Base-by-base conservation (phyloP, 2,888 invertebrate species). In the Dyspetes luteomarginatus region DNA sequence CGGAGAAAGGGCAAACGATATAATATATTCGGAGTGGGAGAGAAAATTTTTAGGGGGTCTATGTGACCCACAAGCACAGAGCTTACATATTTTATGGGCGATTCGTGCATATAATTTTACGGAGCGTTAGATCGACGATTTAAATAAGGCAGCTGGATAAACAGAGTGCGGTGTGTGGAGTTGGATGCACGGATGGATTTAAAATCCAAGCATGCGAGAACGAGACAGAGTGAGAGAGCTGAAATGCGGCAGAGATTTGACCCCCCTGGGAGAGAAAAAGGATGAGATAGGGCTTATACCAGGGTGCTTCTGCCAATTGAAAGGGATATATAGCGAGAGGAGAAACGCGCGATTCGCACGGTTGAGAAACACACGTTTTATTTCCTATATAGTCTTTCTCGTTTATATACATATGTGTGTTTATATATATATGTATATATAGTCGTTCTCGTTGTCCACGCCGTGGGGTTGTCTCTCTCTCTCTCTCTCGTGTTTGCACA, bases 61-160 rank as follows among this genome's bases (percentile, higher is more conserved):
- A 41, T 19, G 50, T 48, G 48, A 68, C 28, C 1, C 7, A 36
- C 19, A 52, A 67, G 56, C 52, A 26, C 71, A 43, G 75, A 74
- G 86, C 87, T 88, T 90, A 90, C 90, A 91, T 91, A 91, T 91
- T 92, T 91, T 89, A 91, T 90, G 80, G 86, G 88, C 87, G 88
- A 91, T 88, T 90, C 90, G 90, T 91, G 91, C 91, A 92, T 91
- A 92, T 91, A 90, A 92, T 91, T 92, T 92, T 89, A 91, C 90
- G 92, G 88, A 87, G 88, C 90, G 90, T 92, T 92, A 91, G 89
- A 90, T 87, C 82, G 89, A 88, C 89, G 75, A 91, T 91, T 91
- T 89, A 91, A 92, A 91, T 89, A 87, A 85, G 89, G 87, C 91
- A 91, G 91, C 92, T 91, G 92, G 91, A 90, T 91, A 92, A 92